Evolutionary conservation across 2,888 invertebrate species (phyloP), one percentile per base, ranked within the genome.

Genomic region (Carpatolechia fugitivella): DNA sequence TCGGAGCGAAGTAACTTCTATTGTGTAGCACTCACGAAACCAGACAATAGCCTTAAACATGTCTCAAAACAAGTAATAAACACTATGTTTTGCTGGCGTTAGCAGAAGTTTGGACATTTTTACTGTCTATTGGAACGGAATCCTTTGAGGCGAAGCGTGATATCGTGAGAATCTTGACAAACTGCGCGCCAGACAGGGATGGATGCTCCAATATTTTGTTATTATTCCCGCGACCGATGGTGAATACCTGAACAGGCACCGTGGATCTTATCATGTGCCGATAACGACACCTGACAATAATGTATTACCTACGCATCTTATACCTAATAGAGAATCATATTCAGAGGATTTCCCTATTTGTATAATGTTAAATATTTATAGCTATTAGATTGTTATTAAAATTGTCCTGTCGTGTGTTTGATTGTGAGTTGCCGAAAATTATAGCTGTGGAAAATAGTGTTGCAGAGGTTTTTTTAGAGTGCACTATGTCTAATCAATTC

Each of bases 61-160:
- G 73, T 72, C 72, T 59, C 67, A 62, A 71, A 72, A 75, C 69
- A 73, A 72, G 73, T 70, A 70, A 69, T 70, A 70, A 67, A 72
- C 73, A 77, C 72, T 74, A 72, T 68, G 70, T 77, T 76, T 72
- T 70, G 69, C 58, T 64, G 54, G 57, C 66, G 68, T 72, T 71
- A 65, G 67, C 64, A 68, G 74, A 79, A 81, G 69, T 82, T 82
- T 76, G 62, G 76, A 80, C 78, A 78, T 78, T 81, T 82, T 81
- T 80, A 79, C 69, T 73, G 73, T 75, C 72, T 72, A 69, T 62
- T 66, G 68, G 71, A 69, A 61, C 65, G 68, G 71, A 73, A 70
- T 70, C 69, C 66, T 72, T 68, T 66, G 61, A 62, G 61, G 52
- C 52, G 52, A 48, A 50, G 24, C 46, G 53, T 29, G 53, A 40